Percentiles rank a stretch among this genome's conserved stretches.
Conservation (phyloP, 1,140 invertebrate species). For the Drosophila hydei region DNA sequence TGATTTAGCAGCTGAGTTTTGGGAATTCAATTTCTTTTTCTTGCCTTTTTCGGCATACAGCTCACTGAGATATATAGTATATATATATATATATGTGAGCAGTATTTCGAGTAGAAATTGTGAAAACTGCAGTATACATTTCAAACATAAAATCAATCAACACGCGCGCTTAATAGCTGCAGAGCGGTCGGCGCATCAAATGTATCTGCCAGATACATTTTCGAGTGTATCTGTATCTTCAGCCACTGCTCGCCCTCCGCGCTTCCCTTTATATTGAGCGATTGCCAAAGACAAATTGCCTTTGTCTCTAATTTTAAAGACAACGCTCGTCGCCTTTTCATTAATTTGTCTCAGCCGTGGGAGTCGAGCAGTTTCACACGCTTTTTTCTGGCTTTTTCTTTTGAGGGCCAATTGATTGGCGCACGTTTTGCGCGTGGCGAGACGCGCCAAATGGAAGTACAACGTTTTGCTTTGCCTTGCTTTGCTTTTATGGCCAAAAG, state of each 20-base stretch:
- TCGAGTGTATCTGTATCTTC: slow-evolving; percentile 30
- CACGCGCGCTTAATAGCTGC: slow-evolving; percentile 69
- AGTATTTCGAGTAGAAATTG: slow-evolving; percentile 4
- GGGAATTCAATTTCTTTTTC: slow-evolving; percentile 8
- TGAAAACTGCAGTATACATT: slow-evolving; percentile 20
- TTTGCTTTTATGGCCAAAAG: slow-evolving; percentile 7
- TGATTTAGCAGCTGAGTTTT: slow-evolving; percentile 62
- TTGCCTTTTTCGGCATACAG: slow-evolving; percentile 3
- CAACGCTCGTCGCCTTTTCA: slow-evolving; percentile 49
- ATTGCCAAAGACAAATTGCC: slow-evolving; percentile 80
- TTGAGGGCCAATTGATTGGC: slow-evolving; percentile 68
- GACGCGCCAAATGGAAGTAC: slow-evolving; percentile 28
- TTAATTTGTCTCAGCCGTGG: slow-evolving; percentile 77
- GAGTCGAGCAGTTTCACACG: slow-evolving; percentile 74
- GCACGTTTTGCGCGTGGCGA: slow-evolving; percentile 76
- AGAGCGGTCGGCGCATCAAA: slow-evolving; percentile 46
- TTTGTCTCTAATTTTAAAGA: slow-evolving; percentile 80
- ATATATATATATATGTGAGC: no score
- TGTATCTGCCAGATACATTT: slow-evolving; percentile 72
- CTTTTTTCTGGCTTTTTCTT: slow-evolving; percentile 31
- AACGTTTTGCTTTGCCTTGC: slow-evolving; percentile 9
- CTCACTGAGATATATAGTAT: no score
- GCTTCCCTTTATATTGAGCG: slow-evolving; percentile 29
- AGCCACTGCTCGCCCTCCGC: background rate
- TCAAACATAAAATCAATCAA: slow-evolving; percentile 77